These are phyloP conservation scores for Trogon surrucura DNA, from an alignment of 2,113 vertebrate species.

Conservation along the genomic window DNA sequence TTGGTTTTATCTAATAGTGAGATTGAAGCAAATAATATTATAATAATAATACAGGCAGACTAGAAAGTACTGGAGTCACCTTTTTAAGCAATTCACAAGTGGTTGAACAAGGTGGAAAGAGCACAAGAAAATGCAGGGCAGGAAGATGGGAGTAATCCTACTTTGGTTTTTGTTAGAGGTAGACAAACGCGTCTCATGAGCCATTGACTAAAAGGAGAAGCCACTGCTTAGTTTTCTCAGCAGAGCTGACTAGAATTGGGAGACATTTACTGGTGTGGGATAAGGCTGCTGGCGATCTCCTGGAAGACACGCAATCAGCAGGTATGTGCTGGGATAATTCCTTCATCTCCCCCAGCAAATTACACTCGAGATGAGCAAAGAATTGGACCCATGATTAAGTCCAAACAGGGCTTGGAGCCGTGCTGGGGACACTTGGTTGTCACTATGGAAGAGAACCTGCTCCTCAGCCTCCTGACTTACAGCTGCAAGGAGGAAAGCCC, in stretches of 20 bases:
- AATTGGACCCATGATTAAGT: not conserved
- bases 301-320: not conserved
- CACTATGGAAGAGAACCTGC: not conserved
- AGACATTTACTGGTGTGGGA: not conserved
- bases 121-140: not conserved
- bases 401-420: not conserved
- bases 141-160: not conserved
- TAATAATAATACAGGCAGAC: not conserved
- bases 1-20: not conserved
- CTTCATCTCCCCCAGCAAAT: not conserved
- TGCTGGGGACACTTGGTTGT: not conserved
- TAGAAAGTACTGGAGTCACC: not conserved
- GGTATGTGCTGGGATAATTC: not conserved
- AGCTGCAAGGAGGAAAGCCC: not conserved
- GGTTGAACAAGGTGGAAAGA: not conserved
- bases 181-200: not conserved
- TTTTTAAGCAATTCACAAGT: not conserved
- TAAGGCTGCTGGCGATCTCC: not conserved
- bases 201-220: not conserved
- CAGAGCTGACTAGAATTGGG: not conserved
- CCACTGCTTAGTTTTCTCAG: slow-evolving; percentile 21
- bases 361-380: not conserved
- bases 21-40: not conserved
- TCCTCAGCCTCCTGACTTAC: not conserved
- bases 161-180: not conserved